A percentile compares a stretch with the other conserved stretches of the same genome.
phyloP scores from a whole-genome alignment of 2,888 invertebrate genomes.

The Ommatoiulus sabulosus region DNA sequence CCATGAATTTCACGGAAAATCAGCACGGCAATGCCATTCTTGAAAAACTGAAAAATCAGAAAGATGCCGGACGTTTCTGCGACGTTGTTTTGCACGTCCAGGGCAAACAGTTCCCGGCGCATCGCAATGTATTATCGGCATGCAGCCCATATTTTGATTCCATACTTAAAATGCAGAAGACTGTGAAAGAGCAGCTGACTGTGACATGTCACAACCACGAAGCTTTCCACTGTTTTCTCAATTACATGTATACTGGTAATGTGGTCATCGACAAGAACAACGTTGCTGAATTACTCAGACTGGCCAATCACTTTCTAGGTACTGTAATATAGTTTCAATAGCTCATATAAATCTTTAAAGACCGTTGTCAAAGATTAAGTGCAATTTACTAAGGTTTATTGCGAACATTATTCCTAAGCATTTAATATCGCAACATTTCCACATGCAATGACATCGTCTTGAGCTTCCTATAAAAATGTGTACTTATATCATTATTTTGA shows the following conservation, averaged over 20 bases:
- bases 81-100: constrained; percentile 74
- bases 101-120: constrained; percentile 73
- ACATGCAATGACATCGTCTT: too few species aligned
- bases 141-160: constrained; percentile 77
- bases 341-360: too few species aligned
- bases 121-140: constrained; percentile 75
- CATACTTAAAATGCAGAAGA: constrained; percentile 71
- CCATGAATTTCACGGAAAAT: constrained; percentile 68
- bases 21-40: constrained; percentile 67
- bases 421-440: too few species aligned
- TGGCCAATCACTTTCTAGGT: constrained; percentile 76
- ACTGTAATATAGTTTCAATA: too few species aligned
- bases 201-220: constrained; percentile 73
- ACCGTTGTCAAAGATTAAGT: too few species aligned
- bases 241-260: constrained; percentile 77
- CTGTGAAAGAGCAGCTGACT: constrained; percentile 72
- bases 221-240: constrained; percentile 73
- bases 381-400: too few species aligned
- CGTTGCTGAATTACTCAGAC: constrained; percentile 74
- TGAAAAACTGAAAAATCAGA: constrained; percentile 69
- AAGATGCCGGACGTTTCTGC: constrained; percentile 73
- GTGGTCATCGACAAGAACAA: constrained; percentile 74
- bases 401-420: background rate
- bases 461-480: too few species aligned
- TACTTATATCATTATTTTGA: too few species aligned